These are phyloP conservation scores for Bovichtus variegatus DNA, from an alignment of 2,797 vertebrate genomes.

Conservation along the genomic window DNA sequence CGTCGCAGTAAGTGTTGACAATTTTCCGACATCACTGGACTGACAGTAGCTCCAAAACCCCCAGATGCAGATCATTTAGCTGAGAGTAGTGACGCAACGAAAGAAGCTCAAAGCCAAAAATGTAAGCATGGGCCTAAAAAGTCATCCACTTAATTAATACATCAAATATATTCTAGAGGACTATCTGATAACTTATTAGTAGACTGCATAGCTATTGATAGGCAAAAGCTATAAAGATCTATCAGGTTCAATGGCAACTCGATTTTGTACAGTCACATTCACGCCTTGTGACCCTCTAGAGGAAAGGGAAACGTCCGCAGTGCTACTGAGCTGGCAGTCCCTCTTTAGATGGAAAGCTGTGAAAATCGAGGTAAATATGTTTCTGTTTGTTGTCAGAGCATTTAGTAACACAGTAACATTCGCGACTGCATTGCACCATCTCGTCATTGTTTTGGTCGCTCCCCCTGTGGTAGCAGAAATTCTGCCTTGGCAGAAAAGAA, in stretches of 20 bases:
- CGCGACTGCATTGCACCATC: neutral
- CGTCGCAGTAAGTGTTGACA: neutral
- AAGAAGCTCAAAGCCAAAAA: neutral
- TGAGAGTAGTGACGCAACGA: neutral
- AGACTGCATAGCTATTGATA: neutral
- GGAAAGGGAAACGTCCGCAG: neutral
- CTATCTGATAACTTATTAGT: neutral
- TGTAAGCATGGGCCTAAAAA: neutral
- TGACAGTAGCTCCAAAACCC: neutral
- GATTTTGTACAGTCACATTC: too few relatives aligned
- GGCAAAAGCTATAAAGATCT: neutral
- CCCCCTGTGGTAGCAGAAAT: neutral
- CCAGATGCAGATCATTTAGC: neutral
- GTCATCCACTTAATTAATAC: neutral
- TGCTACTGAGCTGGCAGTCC: neutral
- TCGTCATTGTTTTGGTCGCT: neutral
- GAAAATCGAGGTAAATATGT: neutral
- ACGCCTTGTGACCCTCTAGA: neutral
- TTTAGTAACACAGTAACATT: neutral
- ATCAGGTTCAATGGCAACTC: too few relatives aligned
- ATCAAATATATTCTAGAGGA: neutral
- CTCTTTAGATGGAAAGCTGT: neutral
- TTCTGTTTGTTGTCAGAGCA: constrained; percentile 8
- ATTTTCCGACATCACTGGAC: neutral
- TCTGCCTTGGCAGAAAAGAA: neutral